Evolutionary conservation across 2,113 vertebrate genomes (phyloP), one percentile per base, ranked within the genome.

Genomic region (Recurvirostra avosetta): DNA sequence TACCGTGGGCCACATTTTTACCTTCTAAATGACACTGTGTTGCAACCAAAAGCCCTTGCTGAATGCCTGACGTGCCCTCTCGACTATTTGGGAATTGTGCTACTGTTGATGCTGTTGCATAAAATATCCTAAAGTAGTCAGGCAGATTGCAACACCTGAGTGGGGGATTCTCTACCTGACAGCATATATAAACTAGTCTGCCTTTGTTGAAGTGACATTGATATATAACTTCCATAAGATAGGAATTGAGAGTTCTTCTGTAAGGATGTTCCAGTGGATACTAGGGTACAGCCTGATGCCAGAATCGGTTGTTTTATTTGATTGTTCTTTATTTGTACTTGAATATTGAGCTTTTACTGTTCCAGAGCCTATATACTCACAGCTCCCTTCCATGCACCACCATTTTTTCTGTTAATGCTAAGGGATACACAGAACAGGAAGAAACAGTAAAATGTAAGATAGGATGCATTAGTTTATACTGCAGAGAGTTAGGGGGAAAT

Each of bases 131-230:
- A 15, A 47, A 93, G 8, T 13, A 36, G n/a, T 30, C 27, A 38
- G 56, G 19, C 16, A 63, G 40, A 40, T 55, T 52, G 21, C 40
- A 76, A 0, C 34, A n/a, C 18, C 4, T 0, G 0, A 12, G 22
- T 36, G 17, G 9, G 22, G 23, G 15, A 43, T 81, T 71, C 32
- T 84, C 15, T 29, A 5, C 45, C 63, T 66, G 56, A 38, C 25
- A 70, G 68, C 15, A 9, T 8, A 25, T 41, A 25, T 77, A 74
- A 86, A 62, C 34, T 30, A 21, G 15, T 47, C 43, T 88, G 50
- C 14, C 52, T 80, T 52, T 83, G 47, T n/a, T 86, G 63, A 83
- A 74, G 30, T 73, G 53, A 41, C 36, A 3, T 22, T 71, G 73
- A 20, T 72, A n/a, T 2, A 8, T 62, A 50, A 65, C 25, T 58